Base-by-base conservation (phyloP, 2,888 invertebrate genomes). In the Cosmorhoe ocellata region DNA sequence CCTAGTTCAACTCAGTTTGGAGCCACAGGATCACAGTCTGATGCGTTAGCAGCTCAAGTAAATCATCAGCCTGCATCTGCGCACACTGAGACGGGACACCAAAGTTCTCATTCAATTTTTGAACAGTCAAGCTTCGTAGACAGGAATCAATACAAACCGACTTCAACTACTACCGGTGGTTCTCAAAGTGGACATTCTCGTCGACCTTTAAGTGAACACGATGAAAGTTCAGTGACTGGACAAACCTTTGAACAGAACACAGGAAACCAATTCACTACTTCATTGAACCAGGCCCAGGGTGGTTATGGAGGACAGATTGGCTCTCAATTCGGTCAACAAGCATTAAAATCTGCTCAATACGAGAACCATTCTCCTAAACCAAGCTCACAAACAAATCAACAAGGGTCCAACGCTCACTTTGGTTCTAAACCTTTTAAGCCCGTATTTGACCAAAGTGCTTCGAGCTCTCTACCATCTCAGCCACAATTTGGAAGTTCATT, bases 401-500 rank as follows among this genome's bases (percentile, higher is more conserved):
- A 57, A 45, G 12, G 2, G 3, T 32, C 41, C 9, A 47, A 28
- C 13, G 33, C 50, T 41, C 57, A 61, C 37, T 45, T 57, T 12
- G 44, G 32, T 38, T 39, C 30, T 27, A 34, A 44, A 7, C 9
- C 51, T n/a, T 36, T 33, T 7, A 56, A 38, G 14, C 44, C 48
- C 3, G 12, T 26, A 0, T 34, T 44, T 18, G 48, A 24, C 14
- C 51, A 51, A 1, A 12, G 11, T 27, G n/a, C 37, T 39, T 26
- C 13, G 1, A 47, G 45, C 24, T 47, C 51, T 7, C 58, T 53
- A 4, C 28, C 50, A 1, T 37, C 51, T 0, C 58, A 52, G 13
- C 47, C 42, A 11, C 58, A 58, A 13, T 61, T 59, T 26, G 59
- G 51, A 9, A 54, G 52, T 39, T 58, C 51, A 12, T 45, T 48